phyloP scores from a whole-genome alignment of 2,113 vertebrate genomes.

The Hydrochoerus hydrochaeris region DNA sequence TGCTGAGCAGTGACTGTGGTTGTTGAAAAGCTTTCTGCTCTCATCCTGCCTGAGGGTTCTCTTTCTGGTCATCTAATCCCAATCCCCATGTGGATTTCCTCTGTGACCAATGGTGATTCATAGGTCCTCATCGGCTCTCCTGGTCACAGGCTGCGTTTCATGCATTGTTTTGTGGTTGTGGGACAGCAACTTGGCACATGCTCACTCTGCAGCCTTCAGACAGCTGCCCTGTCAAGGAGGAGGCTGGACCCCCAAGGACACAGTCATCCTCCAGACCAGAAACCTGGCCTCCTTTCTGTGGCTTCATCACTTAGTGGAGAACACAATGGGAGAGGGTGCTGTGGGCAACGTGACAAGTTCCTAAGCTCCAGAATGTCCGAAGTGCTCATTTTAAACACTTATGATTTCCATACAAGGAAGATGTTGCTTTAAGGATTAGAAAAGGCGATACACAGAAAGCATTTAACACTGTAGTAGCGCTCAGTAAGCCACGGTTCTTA shows the following conservation, averaged over 20 bases:
- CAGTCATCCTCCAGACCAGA: background rate
- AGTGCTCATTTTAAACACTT: background rate
- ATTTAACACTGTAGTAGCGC: accelerated
- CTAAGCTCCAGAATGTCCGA: background rate
- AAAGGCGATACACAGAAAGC: background rate
- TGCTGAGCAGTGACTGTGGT: background rate
- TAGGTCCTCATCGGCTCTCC: background rate
- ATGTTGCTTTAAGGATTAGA: background rate
- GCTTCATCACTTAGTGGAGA: background rate
- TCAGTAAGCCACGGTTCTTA: background rate
- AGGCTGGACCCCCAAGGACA: background rate
- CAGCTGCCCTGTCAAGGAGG: background rate
- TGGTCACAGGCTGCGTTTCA: background rate
- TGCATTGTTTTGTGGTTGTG: background rate
- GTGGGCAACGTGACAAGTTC: background rate
- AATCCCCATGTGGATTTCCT: background rate
- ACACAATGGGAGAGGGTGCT: accelerated
- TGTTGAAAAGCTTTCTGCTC: background rate
- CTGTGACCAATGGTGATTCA: background rate
- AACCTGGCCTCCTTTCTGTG: background rate
- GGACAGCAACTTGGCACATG: background rate
- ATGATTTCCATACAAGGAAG: background rate
- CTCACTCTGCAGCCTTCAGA: background rate
- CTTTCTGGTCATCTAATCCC: background rate
- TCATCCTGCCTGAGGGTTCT: accelerated